Evolutionary conservation across 2,888 invertebrate species (phyloP), one percentile per base, ranked within the genome.

Genomic region (Busseola fusca): DNA sequence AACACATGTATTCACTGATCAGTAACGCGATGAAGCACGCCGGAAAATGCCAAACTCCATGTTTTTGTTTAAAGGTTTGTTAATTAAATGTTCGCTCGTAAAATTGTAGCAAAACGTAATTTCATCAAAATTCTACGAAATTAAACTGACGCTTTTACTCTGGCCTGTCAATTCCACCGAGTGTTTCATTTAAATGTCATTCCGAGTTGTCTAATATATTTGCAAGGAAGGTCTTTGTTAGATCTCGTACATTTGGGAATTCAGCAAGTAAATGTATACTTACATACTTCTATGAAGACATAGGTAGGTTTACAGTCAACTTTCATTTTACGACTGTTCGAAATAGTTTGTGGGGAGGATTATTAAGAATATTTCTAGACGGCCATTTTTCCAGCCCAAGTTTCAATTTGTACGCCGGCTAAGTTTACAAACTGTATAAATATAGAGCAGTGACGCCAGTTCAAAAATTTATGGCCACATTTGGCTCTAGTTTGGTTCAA

Each of bases 401-500:
- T 76, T 84, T 72, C 59, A 67, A 69, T 72, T 69, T 48, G 42
- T 63, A 54, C 52, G 58, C 48, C 66, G 48, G 54, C 65, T 25
- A 77, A 74, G 68, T 75, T 70, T 72, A 84, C 71, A 59, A 80
- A 75, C 64, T 74, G 63, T 76, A 64, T 67, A 79, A 76, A 78
- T 80, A 76, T 63, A 65, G 64, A 54, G 67, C 69, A 79, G 69
- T 76, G 72, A 71, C 74, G 71, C 73, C 69, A 68, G 72, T 84
- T 78, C 58, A 74, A 76, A 85, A 86, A 87, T 88, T 88, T 91
- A 91, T 88, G 80, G 72, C 83, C 82, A 81, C 87, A 91, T 92
- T 92, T 92, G 91, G 91, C 90, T 87, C 87, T 84, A 75, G 84
- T 80, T 82, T 81, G 80, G 78, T 82, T 80, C 76, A 86, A 86